Percentiles rank a stretch among this genome's conserved stretches.
These are phyloP conservation scores for Aurelia aurita DNA, from an alignment of 30 jellyfish, hydroid and myxozoan genomes.

Conservation along the genomic window DNA sequence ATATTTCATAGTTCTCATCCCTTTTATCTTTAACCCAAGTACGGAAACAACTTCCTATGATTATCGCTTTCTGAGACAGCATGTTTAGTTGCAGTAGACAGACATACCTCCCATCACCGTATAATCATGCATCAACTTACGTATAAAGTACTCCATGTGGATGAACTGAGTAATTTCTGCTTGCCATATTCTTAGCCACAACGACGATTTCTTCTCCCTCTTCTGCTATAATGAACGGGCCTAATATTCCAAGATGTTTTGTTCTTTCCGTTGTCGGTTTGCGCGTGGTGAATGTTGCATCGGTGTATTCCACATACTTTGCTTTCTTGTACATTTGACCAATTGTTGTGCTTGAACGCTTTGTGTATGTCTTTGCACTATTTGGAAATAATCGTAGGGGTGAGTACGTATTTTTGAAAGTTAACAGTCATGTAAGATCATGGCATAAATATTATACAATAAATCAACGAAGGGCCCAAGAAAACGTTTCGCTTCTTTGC, in stretches of 20 bases:
- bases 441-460: too few species aligned
- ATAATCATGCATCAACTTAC: constrained; percentile 1
- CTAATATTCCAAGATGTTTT: constrained; percentile 64
- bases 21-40: too few species aligned
- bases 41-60: too few species aligned
- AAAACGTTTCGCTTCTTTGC: too few species aligned
- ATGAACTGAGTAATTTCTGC: constrained; percentile 53
- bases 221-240: constrained; percentile 74
- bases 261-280: constrained; percentile 34
- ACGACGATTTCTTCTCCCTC: constrained; percentile 73
- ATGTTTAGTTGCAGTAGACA: neutral
- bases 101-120: neutral
- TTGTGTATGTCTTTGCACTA: constrained; percentile 54
- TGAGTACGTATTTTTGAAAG: too few species aligned
- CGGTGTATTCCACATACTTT: constrained; percentile 52
- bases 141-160: constrained; percentile 77
- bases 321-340: constrained; percentile 79
- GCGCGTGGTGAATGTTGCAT: constrained; percentile 28
- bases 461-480: too few species aligned
- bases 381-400: too few species aligned
- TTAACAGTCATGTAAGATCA: too few species aligned
- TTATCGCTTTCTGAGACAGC: neutral
- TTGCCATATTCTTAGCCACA: constrained; percentile 74
- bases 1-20: too few species aligned
- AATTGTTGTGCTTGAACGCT: constrained; percentile 36